These are phyloP conservation scores for Orthosia gothica DNA, from an alignment of 2,888 invertebrate genomes.

Conservation along the genomic window DNA sequence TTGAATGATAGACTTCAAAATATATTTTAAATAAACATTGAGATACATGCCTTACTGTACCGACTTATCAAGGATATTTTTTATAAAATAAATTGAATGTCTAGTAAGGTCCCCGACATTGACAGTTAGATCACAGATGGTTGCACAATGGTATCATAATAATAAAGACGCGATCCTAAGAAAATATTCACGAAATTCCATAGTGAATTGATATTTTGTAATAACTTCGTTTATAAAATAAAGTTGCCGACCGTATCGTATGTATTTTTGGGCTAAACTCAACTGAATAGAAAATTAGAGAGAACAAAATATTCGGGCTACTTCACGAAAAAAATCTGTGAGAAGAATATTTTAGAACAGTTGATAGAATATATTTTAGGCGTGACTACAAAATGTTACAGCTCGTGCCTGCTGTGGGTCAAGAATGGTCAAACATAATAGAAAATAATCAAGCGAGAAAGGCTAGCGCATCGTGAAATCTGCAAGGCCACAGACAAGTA, in stretches of 20 bases:
- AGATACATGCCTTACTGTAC: constrained; percentile 24
- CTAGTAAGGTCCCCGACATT: constrained; percentile 71
- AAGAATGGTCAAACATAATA: constrained; percentile 39
- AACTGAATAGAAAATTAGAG: constrained; percentile 18
- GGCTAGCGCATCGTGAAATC: constrained; percentile 54
- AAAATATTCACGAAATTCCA: constrained; percentile 75
- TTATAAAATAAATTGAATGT: constrained; percentile 60
- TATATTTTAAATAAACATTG: constrained; percentile 41
- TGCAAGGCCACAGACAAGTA: constrained; percentile 47
- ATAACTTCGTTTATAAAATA: constrained; percentile 25
- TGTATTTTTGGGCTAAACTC: constrained; percentile 49
- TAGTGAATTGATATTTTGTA: constrained; percentile 47
- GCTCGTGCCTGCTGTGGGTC: constrained; percentile 14
- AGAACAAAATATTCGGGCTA: constrained; percentile 1
- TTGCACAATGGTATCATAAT: constrained; percentile 84
- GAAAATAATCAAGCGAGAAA: constrained; percentile 44
- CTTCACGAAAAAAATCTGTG: background rate
- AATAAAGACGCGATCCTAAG: constrained; percentile 80
- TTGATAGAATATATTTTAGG: background rate
- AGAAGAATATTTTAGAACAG: background rate
- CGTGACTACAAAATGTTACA: background rate
- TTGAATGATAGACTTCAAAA: background rate
- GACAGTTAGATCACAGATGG: constrained; percentile 85
- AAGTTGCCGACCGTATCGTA: constrained; percentile 22
- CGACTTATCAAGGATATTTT: constrained; percentile 51